These are phyloP conservation scores for Amblyornis subalaris DNA, from an alignment of 2,113 vertebrate genomes.

Conservation along the genomic window DNA sequence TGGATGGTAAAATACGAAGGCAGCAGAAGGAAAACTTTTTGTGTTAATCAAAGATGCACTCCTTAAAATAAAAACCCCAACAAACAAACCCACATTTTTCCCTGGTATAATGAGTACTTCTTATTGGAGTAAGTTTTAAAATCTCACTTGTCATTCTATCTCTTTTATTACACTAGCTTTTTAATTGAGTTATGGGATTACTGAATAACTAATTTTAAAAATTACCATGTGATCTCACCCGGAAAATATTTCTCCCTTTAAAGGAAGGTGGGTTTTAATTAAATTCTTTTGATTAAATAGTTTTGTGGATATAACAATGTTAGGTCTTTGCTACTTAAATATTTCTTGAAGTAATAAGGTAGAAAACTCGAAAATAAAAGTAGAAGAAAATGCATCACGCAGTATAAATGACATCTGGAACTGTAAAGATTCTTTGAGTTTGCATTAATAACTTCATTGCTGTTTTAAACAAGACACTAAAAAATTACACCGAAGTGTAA, in stretches of 20 bases:
- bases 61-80: background rate
- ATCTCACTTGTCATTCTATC: background rate
- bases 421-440: background rate
- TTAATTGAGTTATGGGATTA: background rate
- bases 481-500: background rate
- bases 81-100: background rate
- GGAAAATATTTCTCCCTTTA: background rate
- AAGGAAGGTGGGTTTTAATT: background rate
- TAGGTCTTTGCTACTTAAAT: background rate
- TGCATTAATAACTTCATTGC: background rate
- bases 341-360: background rate
- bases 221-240: background rate
- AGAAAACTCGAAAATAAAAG: background rate
- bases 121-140: background rate
- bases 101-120: background rate
- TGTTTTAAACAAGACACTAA: background rate
- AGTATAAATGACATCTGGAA: background rate
- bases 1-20: background rate
- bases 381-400: background rate
- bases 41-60: background rate
- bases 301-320: background rate
- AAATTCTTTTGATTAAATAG: background rate
- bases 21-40: background rate
- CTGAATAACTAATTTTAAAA: background rate
- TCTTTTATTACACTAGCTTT: background rate